phyloP scores from a whole-genome alignment of 2,888 invertebrate species.

The Muschampia plurimacula region DNA sequence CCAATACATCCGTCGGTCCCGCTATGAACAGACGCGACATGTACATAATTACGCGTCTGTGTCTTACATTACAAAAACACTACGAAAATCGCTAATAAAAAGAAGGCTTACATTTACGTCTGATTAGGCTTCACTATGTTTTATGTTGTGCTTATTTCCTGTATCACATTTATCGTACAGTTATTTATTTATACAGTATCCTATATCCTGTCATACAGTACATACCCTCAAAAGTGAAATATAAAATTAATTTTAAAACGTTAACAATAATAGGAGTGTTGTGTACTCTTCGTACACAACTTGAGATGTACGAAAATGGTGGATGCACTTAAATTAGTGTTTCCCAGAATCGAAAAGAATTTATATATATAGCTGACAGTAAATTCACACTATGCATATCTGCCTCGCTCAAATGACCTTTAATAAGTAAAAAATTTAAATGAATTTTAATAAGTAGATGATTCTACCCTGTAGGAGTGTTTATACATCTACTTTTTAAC shows the following conservation, averaged over 20 bases:
- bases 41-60: slow-evolving; percentile 31
- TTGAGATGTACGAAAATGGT: slow-evolving; percentile 16
- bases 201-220: slow-evolving; percentile 68
- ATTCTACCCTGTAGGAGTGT: slow-evolving; percentile 36
- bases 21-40: slow-evolving; percentile 21
- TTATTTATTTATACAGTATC: slow-evolving; percentile 62
- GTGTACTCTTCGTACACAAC: slow-evolving; percentile 18
- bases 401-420: slow-evolving; percentile 16
- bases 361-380: slow-evolving; percentile 19
- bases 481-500: slow-evolving; percentile 31
- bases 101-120: slow-evolving; percentile 71
- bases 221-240: slow-evolving; percentile 54
- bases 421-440: neutral
- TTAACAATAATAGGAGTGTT: slow-evolving; percentile 35
- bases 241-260: slow-evolving; percentile 40
- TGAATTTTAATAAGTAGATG: slow-evolving; percentile 32
- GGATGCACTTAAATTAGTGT: slow-evolving; percentile 13
- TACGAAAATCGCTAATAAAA: slow-evolving; percentile 67
- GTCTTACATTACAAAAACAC: slow-evolving; percentile 60
- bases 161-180: slow-evolving; percentile 80
- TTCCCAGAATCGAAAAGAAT: slow-evolving; percentile 11
- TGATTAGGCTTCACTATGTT: slow-evolving; percentile 80
- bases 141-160: slow-evolving; percentile 82
- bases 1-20: slow-evolving; percentile 22
- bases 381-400: slow-evolving; percentile 3